These are phyloP conservation scores for Diploptera punctata DNA, from an alignment of 2,888 invertebrate species.

Conservation along the genomic window DNA sequence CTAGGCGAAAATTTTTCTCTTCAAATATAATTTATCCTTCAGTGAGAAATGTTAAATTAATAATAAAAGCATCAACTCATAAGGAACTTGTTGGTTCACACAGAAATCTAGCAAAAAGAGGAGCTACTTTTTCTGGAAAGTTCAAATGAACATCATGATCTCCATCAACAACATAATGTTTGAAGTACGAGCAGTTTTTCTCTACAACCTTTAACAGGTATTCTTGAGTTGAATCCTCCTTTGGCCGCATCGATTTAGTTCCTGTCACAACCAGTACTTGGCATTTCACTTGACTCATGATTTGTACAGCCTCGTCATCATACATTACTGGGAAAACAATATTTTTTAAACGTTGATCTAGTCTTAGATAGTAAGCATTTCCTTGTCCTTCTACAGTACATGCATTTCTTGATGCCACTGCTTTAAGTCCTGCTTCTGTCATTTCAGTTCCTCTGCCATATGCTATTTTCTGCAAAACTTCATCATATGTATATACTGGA, in stretches of 20 bases:
- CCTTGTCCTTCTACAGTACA: background rate
- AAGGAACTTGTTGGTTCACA: slow-evolving; percentile 36
- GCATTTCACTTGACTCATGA: slow-evolving; percentile 21
- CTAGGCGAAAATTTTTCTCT: too few relatives aligned
- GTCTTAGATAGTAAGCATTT: background rate
- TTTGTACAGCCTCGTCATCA: background rate
- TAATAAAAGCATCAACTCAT: too few relatives aligned
- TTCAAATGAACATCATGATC: slow-evolving; percentile 68
- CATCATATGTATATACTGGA: slow-evolving; percentile 46
- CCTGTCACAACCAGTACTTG: slow-evolving; percentile 21
- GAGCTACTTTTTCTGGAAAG: slow-evolving; percentile 61
- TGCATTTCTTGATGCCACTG: slow-evolving; percentile 48
- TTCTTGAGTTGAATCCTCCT: background rate
- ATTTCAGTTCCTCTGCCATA: slow-evolving; percentile 54
- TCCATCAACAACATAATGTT: slow-evolving; percentile 57
- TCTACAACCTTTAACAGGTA: background rate
- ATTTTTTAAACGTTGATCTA: slow-evolving; percentile 19
- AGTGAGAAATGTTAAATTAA: too few relatives aligned
- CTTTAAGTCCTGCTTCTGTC: slow-evolving; percentile 56
- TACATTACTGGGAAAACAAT: background rate
- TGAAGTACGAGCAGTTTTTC: slow-evolving; percentile 45
- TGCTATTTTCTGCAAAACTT: slow-evolving; percentile 53
- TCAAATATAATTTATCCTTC: too few relatives aligned
- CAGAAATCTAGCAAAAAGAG: slow-evolving; percentile 60
- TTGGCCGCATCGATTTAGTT: background rate